These are phyloP conservation scores for Dasypolia templi DNA, from an alignment of 2,888 invertebrate species.

Conservation along the genomic window DNA sequence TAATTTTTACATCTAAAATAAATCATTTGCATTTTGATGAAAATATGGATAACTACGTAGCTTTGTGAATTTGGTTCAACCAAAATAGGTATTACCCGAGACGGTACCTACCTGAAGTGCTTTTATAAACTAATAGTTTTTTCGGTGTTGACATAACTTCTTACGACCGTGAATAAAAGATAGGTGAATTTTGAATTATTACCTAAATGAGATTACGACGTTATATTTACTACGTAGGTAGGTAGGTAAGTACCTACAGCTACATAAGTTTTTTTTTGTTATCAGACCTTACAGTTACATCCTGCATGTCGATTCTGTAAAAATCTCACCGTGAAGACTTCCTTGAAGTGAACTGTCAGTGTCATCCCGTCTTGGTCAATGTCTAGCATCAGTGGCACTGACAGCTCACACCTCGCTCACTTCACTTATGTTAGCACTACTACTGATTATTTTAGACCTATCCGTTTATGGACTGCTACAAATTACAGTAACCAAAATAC, in stretches of 20 bases:
- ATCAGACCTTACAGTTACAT: not conserved
- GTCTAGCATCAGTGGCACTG: too few species aligned
- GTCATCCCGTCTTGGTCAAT: too few species aligned
- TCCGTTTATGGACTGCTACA: not conserved
- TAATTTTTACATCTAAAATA: slow-evolving; percentile 30
- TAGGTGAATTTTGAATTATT: not conserved
- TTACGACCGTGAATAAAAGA: slow-evolving; percentile 1
- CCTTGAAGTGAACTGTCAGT: too few species aligned
- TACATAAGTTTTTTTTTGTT: not conserved
- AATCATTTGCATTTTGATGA: slow-evolving; percentile 27
- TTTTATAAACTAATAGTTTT: slow-evolving; percentile 6
- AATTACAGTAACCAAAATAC: slow-evolving; percentile 3
- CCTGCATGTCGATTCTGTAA: too few species aligned
- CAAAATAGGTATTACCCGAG: not conserved
- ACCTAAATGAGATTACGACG: not conserved
- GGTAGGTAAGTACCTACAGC: not conserved
- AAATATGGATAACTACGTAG: slow-evolving; percentile 5
- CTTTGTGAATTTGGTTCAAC: slow-evolving; percentile 24
- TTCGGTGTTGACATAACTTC: not conserved
- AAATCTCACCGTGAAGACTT: too few species aligned
- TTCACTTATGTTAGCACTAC: too few species aligned
- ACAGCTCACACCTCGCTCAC: too few species aligned
- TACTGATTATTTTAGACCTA: not conserved
- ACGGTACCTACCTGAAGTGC: too few species aligned
- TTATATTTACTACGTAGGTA: not conserved